phyloP scores from a whole-genome alignment of 2,797 vertebrate genomes.

The Hybognathus amarus region DNA sequence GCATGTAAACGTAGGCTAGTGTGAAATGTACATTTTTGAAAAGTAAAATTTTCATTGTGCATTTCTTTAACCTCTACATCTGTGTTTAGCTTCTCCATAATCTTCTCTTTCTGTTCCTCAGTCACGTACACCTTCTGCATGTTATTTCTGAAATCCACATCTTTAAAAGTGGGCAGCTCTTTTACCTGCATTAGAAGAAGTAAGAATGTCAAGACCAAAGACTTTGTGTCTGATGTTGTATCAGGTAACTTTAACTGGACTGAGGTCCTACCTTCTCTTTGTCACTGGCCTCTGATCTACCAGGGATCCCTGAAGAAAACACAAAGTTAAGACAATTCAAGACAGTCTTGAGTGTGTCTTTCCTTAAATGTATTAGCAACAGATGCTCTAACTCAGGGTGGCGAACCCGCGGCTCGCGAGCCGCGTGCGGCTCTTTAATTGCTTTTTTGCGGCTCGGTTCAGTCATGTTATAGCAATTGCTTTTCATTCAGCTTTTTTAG shows the following conservation, averaged over 20 bases:
- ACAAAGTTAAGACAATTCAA: not conserved
- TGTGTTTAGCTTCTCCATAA: conserved; percentile 91
- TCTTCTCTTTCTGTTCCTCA: conserved; percentile 87
- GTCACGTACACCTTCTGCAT: conserved; percentile 92
- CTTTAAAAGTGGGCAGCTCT: conserved; percentile 93
- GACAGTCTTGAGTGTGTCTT: not conserved
- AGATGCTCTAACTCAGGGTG: not conserved
- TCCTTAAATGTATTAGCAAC: not conserved
- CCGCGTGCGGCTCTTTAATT: too few species aligned
- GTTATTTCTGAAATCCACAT: conserved; percentile 94
- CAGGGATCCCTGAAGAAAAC: conserved; percentile 84
- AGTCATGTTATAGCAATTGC: too few species aligned
- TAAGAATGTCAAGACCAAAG: not conserved
- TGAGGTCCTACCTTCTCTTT: conserved; percentile 87
- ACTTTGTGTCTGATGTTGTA: not conserved
- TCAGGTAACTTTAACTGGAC: not conserved
- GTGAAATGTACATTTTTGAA: not conserved
- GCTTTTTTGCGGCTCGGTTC: too few species aligned
- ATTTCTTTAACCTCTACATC: conserved; percentile 86
- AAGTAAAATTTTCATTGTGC: not conserved
- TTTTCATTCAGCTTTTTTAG: too few species aligned
- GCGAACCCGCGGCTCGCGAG: too few species aligned
- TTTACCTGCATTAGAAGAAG: conserved; percentile 78
- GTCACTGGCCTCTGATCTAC: conserved; percentile 95
- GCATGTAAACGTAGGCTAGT: not conserved